Conservation (phyloP, 2,888 invertebrate genomes). For the Mamestra brassicae region DNA sequence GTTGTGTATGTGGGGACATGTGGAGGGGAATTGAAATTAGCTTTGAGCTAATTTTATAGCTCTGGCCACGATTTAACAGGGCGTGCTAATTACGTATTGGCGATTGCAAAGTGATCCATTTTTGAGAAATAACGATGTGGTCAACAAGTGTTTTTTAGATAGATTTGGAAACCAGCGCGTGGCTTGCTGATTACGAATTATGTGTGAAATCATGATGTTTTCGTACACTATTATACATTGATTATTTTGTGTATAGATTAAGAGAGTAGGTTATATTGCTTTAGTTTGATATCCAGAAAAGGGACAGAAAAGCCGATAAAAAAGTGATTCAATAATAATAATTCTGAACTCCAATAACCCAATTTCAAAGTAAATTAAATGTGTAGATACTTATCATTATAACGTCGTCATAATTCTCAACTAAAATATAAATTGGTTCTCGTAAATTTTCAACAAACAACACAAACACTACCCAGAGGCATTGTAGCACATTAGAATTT, state of each 20-base stretch:
- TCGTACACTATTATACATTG: background rate
- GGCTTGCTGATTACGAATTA: background rate
- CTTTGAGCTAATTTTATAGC: slow-evolving; percentile 1
- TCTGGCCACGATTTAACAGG: background rate
- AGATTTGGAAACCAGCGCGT: too few relatives aligned
- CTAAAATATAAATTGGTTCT: slow-evolving; percentile 56
- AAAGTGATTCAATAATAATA: too few relatives aligned
- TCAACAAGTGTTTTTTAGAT: too few relatives aligned
- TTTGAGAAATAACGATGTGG: too few relatives aligned
- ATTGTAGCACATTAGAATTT: slow-evolving; percentile 86
- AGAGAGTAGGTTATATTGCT: too few relatives aligned
- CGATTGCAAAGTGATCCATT: too few relatives aligned
- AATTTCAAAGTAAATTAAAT: slow-evolving; percentile 35
- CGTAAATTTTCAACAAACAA: slow-evolving; percentile 66
- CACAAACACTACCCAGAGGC: slow-evolving; percentile 80
- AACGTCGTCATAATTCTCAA: slow-evolving; percentile 61
- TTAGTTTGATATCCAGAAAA: background rate
- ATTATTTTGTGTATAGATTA: too few relatives aligned
- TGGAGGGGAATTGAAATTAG: slow-evolving; percentile 2
- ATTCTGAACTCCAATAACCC: background rate
- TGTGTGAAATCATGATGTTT: background rate
- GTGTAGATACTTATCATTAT: slow-evolving; percentile 41
- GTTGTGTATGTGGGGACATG: slow-evolving; percentile 47
- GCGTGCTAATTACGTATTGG: too few relatives aligned
- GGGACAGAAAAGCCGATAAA: too few relatives aligned